Base-by-base conservation (phyloP, 2,797 vertebrate species). In the Acanthiza pusilla region DNA sequence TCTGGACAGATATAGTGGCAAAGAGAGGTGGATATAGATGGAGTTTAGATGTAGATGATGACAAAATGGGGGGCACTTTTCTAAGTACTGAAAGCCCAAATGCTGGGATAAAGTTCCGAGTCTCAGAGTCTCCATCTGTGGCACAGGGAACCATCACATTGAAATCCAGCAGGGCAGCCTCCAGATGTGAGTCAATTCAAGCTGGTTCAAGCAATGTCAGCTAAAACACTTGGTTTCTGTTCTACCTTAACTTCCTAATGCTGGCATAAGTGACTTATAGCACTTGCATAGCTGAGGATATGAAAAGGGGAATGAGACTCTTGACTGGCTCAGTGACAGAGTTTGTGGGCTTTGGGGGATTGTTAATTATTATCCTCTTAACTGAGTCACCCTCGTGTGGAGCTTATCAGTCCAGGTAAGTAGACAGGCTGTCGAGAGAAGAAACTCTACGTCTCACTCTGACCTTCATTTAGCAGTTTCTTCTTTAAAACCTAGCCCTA, bases 301-400 rank as follows among this genome's bases (percentile, higher is more conserved):
- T 2, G 5, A 89, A 84, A 77, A 11, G 30, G 48, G 26, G 20
- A 77, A 65, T 62, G 23, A 79, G 29, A 40, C 16, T 87, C 48
- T 66, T 47, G 25, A 92, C 65, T 93, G 72, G 61, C 54, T 96
- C 91, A 89, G 45, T 86, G 79, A 55, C 72, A 60, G 57, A 62
- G n/a, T 85, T 86, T 45, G 45, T 47, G 84, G 92, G 43, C 88
- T 95, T 89, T 83, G 55, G 82, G 76, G 73, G 76, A 89, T 26
- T 94, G 73, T 51, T 97, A 86, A 93, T 95, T 93, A 84, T 91
- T 92, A 84, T 90, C 79, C 62, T 96, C 87, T 94, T 96, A 93
- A 92, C 58, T 66, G 54, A 84, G 54, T 70, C 82, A 84, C 43
- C 43, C 55, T 93, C 47, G 18, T 36, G 32, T 74, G 38, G 48